Base-by-base conservation (phyloP, 2,113 vertebrate species). In the Cricetomys ansorgei region DNA sequence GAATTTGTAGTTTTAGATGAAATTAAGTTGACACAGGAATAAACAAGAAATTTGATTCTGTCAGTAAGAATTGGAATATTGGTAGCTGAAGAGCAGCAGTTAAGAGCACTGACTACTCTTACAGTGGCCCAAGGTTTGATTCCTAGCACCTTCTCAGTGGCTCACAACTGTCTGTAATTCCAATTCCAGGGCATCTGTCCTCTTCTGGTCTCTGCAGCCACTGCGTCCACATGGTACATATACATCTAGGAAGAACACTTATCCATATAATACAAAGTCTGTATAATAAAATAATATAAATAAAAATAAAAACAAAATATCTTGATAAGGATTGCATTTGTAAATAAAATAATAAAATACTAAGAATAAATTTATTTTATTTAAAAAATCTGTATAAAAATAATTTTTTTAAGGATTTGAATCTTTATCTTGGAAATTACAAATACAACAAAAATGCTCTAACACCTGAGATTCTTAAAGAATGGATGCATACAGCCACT, bases 1-100 rank as follows among this genome's bases (percentile, higher is more conserved):
- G 40, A 59, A 25, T 64, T 84, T 73, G 64, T 67, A 77, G 48
- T 27, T 95, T 85, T 94, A 53, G 13, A 83, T 92, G 17, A 95
- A 93, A 89, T 84, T 7, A 43, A 48, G 45, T 15, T 83, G 72
- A 77, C 64, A 55, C 37, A 62, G 55, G 34, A 95, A 85, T 34
- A 94, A 87, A 92, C 37, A 65, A 80, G 50, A 92, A 70, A 43
- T n/a, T 27, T 77, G 10, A 79, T 5, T 92, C 75, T 75, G 57
- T 75, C 64, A 92, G 79, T 62, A 94, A 83, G 27, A 84, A 53
- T 57, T 17, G 95, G 87, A 65, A 19, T 43, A 21, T 81, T 59
- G 8, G 12, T 37, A 23, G 29, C 27, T 64, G 23, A 21, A 81
- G 37, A 81, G 6, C 27, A 84, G 40, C 9, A 62, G 27, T 62